Conservation (phyloP, 2,113 vertebrate genomes). For the Bostrychus sinensis region DNA sequence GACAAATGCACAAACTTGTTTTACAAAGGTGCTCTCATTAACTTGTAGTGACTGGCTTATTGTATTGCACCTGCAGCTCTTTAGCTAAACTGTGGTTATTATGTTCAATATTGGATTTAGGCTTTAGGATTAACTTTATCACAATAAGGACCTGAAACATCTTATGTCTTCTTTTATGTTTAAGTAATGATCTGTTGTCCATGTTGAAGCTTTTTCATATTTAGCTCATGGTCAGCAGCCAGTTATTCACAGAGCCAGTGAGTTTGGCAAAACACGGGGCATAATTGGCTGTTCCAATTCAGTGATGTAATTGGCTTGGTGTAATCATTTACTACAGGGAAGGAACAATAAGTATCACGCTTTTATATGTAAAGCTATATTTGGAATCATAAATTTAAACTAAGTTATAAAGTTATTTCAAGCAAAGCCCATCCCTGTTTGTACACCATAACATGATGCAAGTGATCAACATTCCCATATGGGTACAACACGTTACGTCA, state of each 20-base stretch:
- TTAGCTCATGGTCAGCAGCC: conserved; percentile 49
- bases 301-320: conserved; percentile 24
- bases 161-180: conserved; percentile 42
- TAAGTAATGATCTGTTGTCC: conserved; percentile 43
- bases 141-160: not conserved
- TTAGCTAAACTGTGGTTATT: too few relatives aligned
- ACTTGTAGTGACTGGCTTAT: too few relatives aligned
- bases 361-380: not conserved
- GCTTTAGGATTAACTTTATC: too few relatives aligned
- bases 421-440: too few relatives aligned
- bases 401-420: not conserved
- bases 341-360: not conserved
- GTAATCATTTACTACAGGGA: conserved; percentile 7
- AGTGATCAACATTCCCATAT: conserved; percentile 7
- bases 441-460: not conserved
- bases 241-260: conserved; percentile 33
- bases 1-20: not conserved
- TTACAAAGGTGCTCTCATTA: not conserved
- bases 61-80: too few relatives aligned
- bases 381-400: not conserved
- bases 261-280: conserved; percentile 33
- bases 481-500: conserved; percentile 29
- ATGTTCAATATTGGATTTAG: not conserved
- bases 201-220: conserved; percentile 7
- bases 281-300: conserved; percentile 24